Evolutionary conservation across 2,797 vertebrate genomes (phyloP), one percentile per base, ranked within the genome.

Genomic region (Pantherophis alleghaniensis): DNA sequence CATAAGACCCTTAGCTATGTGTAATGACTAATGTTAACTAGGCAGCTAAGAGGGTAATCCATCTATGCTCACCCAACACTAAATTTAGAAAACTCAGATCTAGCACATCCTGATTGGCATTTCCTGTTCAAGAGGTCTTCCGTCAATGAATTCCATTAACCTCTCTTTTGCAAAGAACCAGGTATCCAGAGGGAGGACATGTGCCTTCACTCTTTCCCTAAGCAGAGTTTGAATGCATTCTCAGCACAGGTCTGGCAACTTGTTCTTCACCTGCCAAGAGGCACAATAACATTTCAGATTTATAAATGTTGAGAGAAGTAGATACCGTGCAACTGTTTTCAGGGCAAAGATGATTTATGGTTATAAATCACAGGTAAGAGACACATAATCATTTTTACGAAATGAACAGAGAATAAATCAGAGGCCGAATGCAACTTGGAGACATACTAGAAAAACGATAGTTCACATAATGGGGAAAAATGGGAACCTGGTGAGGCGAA

Each of bases 361-460:
- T 28, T 60, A 88, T 92, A 95, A 94, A 94, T 95, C 95, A 92
- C 90, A 1, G 55, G 83, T 20, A 88, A 90, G 20, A 94, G 96
- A 93, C 95, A 95, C 88, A 94, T 5, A 94, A 95, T 96, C 95
- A 90, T 95, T 96, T 96, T 94, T 92, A 90, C 57, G 42, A 95
- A 95, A 69, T 0, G 13, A 94, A 88, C 91, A 60, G 93, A 79
- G 91, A 42, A 93, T 92, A 93, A 95, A 94, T 96, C 95, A 93
- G 57, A 74, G 24, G 0, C 28, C 7, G 93, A 55, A 11, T 0
- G 24, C 4, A 53, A 22, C 90, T 69, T 61, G 1, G 0, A 83
- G 89, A 69, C 94, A 79, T 0, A 2, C 5, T 16, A 18, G 42
- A 42, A 59, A 55, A 93, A 20, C 5, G 88, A 79, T 66, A 92